These are phyloP conservation scores for Notodonta ziczac DNA, from an alignment of 2,888 invertebrate genomes.

Conservation along the genomic window DNA sequence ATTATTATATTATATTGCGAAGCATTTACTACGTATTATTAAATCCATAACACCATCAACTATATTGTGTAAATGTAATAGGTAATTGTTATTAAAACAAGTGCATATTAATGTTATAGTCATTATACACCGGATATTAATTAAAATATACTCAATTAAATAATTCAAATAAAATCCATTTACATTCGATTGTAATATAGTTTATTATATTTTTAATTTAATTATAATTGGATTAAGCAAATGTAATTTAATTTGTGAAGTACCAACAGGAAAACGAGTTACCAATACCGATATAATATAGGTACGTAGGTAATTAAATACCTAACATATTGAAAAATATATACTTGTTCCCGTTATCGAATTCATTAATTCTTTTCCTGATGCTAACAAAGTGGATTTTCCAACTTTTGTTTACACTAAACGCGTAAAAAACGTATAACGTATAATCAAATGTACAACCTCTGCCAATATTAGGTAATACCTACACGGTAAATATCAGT, in stretches of 20 bases:
- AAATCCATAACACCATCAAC: too few relatives aligned
- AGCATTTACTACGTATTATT: too few relatives aligned
- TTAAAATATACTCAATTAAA: constrained; percentile 21
- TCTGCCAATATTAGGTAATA: not conserved
- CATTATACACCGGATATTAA: constrained; percentile 10
- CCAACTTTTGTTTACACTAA: constrained; percentile 15
- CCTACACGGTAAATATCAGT: not conserved
- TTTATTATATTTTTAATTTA: constrained; percentile 21
- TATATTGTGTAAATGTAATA: too few relatives aligned
- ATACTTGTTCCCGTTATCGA: constrained; percentile 1
- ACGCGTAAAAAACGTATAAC: not conserved
- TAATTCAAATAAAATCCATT: not conserved
- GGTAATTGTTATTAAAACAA: too few relatives aligned
- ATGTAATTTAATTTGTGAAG: constrained; percentile 30
- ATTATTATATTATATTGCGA: too few relatives aligned
- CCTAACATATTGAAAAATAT: not conserved
- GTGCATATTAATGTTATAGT: not conserved
- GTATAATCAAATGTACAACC: not conserved
- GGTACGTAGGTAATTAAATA: not conserved
- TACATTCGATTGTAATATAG: constrained; percentile 17
- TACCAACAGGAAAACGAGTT: constrained; percentile 43
- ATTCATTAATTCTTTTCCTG: constrained; percentile 39
- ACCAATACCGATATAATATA: constrained; percentile 9
- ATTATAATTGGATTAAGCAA: constrained; percentile 26
- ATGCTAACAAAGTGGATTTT: constrained; percentile 33